Conservation (phyloP, 2,113 vertebrate species). For the Onychostoma macrolepis region DNA sequence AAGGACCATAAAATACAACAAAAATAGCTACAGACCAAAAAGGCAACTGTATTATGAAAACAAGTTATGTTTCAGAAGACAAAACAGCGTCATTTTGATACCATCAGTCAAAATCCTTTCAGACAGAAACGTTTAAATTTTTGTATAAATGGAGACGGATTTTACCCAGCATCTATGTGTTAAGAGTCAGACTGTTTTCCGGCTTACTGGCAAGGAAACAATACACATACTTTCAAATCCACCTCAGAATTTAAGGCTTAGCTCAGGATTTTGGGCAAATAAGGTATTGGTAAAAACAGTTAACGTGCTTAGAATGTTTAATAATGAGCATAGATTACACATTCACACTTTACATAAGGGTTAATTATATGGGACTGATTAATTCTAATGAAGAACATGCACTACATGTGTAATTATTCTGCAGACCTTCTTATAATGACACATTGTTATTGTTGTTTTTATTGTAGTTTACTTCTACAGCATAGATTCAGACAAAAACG, state of each 20-base stretch:
- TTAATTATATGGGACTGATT: conserved; percentile 8
- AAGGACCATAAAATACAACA: not conserved
- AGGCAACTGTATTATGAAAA: not conserved
- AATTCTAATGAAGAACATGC: not conserved
- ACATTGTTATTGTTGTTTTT: not conserved
- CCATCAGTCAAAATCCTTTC: conserved; percentile 19
- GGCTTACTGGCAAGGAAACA: not conserved
- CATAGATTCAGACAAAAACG: not conserved
- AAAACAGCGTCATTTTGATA: not conserved
- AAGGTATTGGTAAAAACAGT: not conserved
- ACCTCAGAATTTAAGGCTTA: not conserved
- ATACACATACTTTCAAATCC: not conserved
- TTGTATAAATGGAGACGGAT: not conserved
- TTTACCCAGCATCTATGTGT: not conserved
- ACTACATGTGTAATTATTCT: not conserved
- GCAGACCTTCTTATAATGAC: not conserved
- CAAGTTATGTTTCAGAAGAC: not conserved
- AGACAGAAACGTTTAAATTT: not conserved
- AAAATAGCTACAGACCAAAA: not conserved
- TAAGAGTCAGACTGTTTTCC: not conserved
- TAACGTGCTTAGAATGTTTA: not conserved
- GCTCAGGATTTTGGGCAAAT: not conserved
- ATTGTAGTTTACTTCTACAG: not conserved
- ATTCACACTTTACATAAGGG: not conserved
- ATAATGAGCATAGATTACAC: not conserved